Base-by-base conservation (phyloP, 2,797 vertebrate genomes). In the Bovichtus diacanthus region DNA sequence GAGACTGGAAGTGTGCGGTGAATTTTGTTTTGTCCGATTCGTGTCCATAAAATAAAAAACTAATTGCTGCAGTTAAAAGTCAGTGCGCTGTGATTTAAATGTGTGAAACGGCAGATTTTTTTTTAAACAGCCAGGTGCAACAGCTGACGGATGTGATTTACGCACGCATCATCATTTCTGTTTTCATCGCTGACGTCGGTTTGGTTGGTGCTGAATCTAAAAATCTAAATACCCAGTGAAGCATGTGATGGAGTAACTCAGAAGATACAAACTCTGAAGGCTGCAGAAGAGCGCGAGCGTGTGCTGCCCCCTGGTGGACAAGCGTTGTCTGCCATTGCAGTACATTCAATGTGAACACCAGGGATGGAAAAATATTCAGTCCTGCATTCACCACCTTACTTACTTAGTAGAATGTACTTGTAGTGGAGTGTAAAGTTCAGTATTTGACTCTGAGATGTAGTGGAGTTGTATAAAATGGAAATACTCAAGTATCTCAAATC, bases 251-350 rank as follows among this genome's bases (percentile, higher is more conserved):
- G 56, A 77, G 60, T 60, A 76, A 66, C 27, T 71, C 6, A 46
- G 16, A 50, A 66, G 29, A 62, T 9, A 65, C 70, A 72, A 80
- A 44, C 34, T 4, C 9, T 80, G 34, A 47, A 66, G 64, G 51
- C 81, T 60, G 62, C 47, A 54, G 54, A 44, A 2, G 43, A 39
- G 5, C 23, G 59, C 43, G 62, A 21, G 64, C 31, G 4, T 43
- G 1, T 83, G 65, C 87, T 85, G 80, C 90, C 86, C 23, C 76
- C 93, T 81, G 70, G 53, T 88, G 92, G 82, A 34, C 8, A 4
- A 9, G 11, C 49, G 4, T 3, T 15, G 2, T 13, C 29, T n/a
- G 58, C 3, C n/a, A 34, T 29, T 23, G 19, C 39, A 53, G 53
- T 2, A 8, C 27, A 9, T 9, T 19, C 19, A 19, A 2, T 6